Conservation (phyloP, 2,113 vertebrate species). For the Pipra filicauda region DNA sequence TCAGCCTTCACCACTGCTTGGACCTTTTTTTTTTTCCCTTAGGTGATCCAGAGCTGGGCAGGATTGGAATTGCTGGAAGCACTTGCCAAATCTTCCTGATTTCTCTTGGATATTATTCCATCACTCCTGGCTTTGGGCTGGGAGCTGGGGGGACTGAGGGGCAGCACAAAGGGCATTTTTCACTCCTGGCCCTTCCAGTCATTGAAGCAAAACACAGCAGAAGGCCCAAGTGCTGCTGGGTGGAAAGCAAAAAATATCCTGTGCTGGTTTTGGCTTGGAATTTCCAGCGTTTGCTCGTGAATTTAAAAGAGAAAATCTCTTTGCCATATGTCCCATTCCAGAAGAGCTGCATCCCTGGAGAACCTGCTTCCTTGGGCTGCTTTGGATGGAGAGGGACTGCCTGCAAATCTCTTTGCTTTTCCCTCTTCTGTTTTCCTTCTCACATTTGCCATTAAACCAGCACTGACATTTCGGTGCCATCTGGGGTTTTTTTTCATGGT, state of each 20-base stretch:
- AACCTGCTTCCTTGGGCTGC: neutral
- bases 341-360: neutral
- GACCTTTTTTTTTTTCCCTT: neutral
- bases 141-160: neutral
- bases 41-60: neutral
- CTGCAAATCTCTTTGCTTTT: slow-evolving; percentile 12
- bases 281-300: neutral
- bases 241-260: neutral
- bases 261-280: slow-evolving; percentile 7
- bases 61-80: neutral
- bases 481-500: neutral
- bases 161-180: neutral
- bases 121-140: neutral
- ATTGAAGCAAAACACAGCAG: neutral
- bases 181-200: neutral
- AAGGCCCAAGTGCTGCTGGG: neutral
- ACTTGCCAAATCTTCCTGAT: neutral
- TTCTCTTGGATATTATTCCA: neutral
- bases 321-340: slow-evolving; percentile 12
- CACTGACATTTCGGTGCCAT: slow-evolving; percentile 21
- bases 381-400: neutral
- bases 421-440: slow-evolving; percentile 30
- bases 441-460: slow-evolving; percentile 7
- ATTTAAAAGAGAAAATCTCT: slow-evolving; percentile 22
- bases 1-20: neutral